Evolutionary conservation across 2,888 invertebrate species (phyloP).

Genomic region (Thecocarcelia acutangulata): DNA sequence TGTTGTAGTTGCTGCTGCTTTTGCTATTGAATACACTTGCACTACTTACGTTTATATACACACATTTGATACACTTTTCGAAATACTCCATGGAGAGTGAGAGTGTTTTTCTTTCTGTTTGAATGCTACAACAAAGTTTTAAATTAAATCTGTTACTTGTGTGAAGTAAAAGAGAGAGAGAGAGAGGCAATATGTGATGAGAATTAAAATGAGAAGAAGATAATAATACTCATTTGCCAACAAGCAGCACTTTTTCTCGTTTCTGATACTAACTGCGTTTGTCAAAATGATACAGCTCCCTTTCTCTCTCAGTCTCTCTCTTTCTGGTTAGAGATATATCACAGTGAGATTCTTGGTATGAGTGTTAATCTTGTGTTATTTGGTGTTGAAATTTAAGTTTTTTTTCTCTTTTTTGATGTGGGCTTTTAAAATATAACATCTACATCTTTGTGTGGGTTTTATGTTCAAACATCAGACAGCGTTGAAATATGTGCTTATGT

Average conservation of each 20-base stretch:
- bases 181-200: conserved; percentile 11
- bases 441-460: conserved; percentile 10
- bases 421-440: conserved; percentile 20
- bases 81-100: conserved; percentile 42
- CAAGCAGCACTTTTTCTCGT: too few relatives aligned
- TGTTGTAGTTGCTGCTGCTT: conserved; percentile 12
- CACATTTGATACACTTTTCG: conserved; percentile 10
- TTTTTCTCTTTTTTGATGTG: conserved; percentile 16
- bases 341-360: conserved; percentile 11
- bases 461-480: background rate
- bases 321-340: conserved; percentile 5
- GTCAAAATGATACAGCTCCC: background rate
- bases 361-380: conserved; percentile 40
- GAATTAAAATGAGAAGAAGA: background rate
- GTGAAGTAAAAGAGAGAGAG: background rate
- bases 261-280: too few relatives aligned
- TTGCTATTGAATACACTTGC: conserved; percentile 60
- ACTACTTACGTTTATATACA: too few relatives aligned
- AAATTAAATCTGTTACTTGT: background rate
- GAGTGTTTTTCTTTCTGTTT: conserved; percentile 41
- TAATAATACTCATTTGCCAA: background rate
- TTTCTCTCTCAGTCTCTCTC: background rate
- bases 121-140: conserved; percentile 11
- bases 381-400: conserved; percentile 31
- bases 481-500: too few relatives aligned